These are phyloP conservation scores for Rhingia campestris DNA, from an alignment of 2,888 invertebrate species.

Conservation along the genomic window DNA sequence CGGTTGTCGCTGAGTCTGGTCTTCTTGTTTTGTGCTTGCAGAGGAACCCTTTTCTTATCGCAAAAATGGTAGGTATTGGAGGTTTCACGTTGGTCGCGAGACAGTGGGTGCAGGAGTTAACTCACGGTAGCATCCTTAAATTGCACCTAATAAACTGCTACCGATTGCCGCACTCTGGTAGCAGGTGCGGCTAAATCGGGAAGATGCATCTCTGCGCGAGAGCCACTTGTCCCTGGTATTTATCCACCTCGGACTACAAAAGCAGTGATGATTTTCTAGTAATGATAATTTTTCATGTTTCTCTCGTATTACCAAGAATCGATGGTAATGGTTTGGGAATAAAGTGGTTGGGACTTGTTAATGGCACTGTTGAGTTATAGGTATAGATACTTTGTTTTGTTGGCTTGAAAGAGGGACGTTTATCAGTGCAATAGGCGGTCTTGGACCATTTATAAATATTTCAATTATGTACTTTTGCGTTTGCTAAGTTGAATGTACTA, in stretches of 20 bases:
- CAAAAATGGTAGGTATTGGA: constrained; percentile 43
- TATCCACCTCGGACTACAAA: constrained; percentile 37
- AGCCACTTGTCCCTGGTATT: constrained; percentile 27
- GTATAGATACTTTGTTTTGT: neutral
- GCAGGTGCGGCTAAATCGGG: constrained; percentile 71
- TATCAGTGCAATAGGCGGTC: neutral
- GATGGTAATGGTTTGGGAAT: constrained; percentile 67
- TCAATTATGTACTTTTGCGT: no score
- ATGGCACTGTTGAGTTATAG: neutral
- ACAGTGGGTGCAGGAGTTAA: constrained; percentile 67
- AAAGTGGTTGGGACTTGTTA: constrained; percentile 10
- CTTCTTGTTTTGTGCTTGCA: constrained; percentile 8
- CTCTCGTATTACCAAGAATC: constrained; percentile 67
- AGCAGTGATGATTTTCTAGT: constrained; percentile 68
- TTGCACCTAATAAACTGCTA: constrained; percentile 75
- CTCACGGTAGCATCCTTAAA: constrained; percentile 74
- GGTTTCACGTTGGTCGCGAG: constrained; percentile 49
- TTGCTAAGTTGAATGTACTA: no score
- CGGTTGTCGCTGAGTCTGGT: neutral
- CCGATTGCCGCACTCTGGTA: constrained; percentile 60
- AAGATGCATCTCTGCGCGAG: constrained; percentile 59
- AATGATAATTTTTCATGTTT: constrained; percentile 72
- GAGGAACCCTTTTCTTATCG: constrained; percentile 65
- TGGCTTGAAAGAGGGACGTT: neutral
- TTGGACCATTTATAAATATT: no score